Percentiles rank a stretch among this genome's conserved stretches.
Evolutionary conservation across 2,797 vertebrate species (phyloP).

Genomic region (Tokudaia tokunoshimensis): DNA sequence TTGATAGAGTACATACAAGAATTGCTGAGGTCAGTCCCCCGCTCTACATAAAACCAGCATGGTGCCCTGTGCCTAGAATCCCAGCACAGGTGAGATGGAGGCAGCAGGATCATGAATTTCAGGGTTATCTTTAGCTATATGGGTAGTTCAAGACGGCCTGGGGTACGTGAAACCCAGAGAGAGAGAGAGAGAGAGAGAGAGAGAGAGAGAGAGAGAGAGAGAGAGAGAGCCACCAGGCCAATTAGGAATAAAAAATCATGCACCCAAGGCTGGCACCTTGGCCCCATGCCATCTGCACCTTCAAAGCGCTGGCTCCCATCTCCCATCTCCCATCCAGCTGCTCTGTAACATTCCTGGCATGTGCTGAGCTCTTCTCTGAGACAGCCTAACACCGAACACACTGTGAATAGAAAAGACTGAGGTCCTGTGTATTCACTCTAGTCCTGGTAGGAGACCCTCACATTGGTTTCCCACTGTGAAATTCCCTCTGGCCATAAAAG

Average conservation of each 20-base stretch:
- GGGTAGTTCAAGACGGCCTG: background rate
- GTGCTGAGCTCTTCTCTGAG: background rate
- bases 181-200: background rate
- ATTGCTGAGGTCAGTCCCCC: background rate
- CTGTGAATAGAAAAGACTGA: slow-evolving; percentile 54
- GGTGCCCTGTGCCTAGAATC: background rate
- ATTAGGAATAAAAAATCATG: slow-evolving; percentile 67
- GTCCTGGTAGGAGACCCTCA: background rate
- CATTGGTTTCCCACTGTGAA: slow-evolving; percentile 48
- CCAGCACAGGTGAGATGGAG: background rate
- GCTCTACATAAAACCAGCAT: background rate
- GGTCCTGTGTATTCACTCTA: background rate
- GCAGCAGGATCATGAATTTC: background rate
- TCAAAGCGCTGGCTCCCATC: background rate
- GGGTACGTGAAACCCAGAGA: background rate
- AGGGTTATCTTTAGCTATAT: background rate
- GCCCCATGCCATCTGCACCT: slow-evolving; percentile 56
- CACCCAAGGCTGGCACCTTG: slow-evolving; percentile 56
- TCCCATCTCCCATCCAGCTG: accelerated
- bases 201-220: background rate
- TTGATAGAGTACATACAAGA: background rate
- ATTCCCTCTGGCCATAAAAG: slow-evolving; percentile 48
- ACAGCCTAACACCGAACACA: background rate
- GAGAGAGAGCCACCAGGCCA: background rate
- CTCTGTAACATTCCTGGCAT: background rate